These are phyloP conservation scores for Steromphala cineraria DNA, from an alignment of 2,888 invertebrate species.

Conservation along the genomic window DNA sequence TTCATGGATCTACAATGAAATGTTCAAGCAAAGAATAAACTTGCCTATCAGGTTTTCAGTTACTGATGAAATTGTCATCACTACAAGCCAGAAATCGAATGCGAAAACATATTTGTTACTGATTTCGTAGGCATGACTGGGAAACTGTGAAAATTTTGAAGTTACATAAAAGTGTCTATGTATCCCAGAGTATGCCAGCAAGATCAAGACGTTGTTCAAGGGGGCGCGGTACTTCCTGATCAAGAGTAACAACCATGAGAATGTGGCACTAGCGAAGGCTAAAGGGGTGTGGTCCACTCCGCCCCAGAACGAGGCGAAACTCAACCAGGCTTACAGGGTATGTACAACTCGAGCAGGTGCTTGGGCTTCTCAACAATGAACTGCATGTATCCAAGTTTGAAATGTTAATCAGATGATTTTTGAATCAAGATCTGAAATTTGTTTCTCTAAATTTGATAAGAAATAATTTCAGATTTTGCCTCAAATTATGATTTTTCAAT, in stretches of 20 bases:
- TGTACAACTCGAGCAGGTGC: constrained; percentile 20
- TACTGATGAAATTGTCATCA: too few relatives aligned
- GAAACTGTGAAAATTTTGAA: too few relatives aligned
- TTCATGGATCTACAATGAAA: too few relatives aligned
- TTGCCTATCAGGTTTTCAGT: too few relatives aligned
- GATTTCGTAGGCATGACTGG: too few relatives aligned
- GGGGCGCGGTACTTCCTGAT: constrained; percentile 96
- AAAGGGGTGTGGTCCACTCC: constrained; percentile 97
- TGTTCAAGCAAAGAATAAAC: too few relatives aligned
- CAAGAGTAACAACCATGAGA: constrained; percentile 98
- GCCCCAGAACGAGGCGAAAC: constrained; percentile 95
- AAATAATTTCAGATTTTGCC: background rate
- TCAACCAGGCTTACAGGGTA: constrained; percentile 91
- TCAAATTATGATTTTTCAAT: background rate
- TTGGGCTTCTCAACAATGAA: too few relatives aligned
- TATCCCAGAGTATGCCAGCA: constrained; percentile 40
- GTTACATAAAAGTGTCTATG: too few relatives aligned
- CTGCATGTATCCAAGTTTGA: too few relatives aligned
- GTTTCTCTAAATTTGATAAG: background rate
- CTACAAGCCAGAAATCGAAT: too few relatives aligned
- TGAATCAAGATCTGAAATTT: background rate
- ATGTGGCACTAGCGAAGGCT: constrained; percentile 93
- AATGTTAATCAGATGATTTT: too few relatives aligned
- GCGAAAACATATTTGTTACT: too few relatives aligned
- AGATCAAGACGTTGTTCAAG: constrained; percentile 92